Percentiles rank a stretch among this genome's conserved stretches.
Conservation (phyloP, 2,113 vertebrate species). For the Oophaga pumilio region DNA sequence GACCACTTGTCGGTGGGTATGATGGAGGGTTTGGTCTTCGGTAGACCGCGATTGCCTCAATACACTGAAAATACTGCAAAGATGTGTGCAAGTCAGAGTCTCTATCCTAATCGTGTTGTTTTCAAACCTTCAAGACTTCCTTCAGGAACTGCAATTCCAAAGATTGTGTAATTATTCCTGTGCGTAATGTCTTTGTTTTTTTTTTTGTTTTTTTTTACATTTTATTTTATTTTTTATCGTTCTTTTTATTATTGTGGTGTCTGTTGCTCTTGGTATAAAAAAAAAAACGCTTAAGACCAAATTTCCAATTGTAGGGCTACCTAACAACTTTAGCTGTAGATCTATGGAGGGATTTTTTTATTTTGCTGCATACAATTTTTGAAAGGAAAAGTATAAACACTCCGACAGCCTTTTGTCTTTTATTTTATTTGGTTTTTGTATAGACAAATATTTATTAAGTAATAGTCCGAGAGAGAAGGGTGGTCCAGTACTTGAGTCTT, state of each 20-base stretch:
- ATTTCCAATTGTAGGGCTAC: conserved; percentile 49
- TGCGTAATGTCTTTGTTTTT: not conserved
- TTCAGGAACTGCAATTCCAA: conserved; percentile 56
- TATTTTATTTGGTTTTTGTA: not conserved
- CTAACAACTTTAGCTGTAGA: conserved; percentile 30
- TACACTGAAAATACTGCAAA: conserved; percentile 52
- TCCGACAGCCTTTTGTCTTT: conserved; percentile 18
- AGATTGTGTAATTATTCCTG: conserved; percentile 50
- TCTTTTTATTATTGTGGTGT: conserved; percentile 37
- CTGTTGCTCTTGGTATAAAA: conserved; percentile 30
- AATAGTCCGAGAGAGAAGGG: not conserved
- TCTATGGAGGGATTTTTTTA: not conserved
- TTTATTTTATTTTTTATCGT: not conserved
- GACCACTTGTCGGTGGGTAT: conserved; percentile 20
- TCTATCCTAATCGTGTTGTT: conserved; percentile 1
- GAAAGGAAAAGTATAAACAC: not conserved
- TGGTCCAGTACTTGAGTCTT: not conserved
- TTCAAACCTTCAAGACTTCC: conserved; percentile 35
- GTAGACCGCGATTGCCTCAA: conserved; percentile 25
- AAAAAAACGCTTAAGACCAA: conserved; percentile 52
- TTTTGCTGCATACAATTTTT: conserved; percentile 31
- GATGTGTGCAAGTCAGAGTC: conserved; percentile 27
- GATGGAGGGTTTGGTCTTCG: not conserved
- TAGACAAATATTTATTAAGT: not conserved
- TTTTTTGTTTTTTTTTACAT: not conserved